These are phyloP conservation scores for Macrocentrus cingulum DNA, from an alignment of 1,140 invertebrate species.

Conservation along the genomic window DNA sequence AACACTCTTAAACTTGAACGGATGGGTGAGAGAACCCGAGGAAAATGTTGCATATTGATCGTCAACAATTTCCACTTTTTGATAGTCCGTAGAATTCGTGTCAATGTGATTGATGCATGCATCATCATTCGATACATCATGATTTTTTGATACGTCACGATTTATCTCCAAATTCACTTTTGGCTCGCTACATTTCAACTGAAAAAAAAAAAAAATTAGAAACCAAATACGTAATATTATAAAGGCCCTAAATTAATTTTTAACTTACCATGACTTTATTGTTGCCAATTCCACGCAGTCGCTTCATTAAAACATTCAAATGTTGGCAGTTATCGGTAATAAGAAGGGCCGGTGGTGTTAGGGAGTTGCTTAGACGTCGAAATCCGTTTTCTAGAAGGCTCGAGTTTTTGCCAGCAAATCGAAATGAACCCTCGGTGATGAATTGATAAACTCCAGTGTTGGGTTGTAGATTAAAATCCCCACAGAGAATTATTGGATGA, in stretches of 20 bases:
- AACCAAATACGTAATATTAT: not conserved
- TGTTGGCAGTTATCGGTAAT: constrained; percentile 72
- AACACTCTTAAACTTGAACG: constrained; percentile 61
- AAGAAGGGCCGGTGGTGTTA: constrained; percentile 61
- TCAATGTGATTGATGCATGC: constrained; percentile 27
- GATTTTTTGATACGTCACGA: too few species aligned
- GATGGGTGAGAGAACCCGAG: constrained; percentile 59
- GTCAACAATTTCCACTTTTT: constrained; percentile 41
- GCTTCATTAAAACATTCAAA: constrained; percentile 55
- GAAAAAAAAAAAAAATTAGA: constrained; percentile 6
- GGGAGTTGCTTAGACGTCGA: constrained; percentile 39
- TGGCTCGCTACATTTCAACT: constrained; percentile 28
- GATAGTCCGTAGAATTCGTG: constrained; percentile 26
- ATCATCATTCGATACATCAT: constrained; percentile 4
- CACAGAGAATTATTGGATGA: constrained; percentile 80
- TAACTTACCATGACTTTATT: constrained; percentile 42
- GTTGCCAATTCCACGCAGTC: constrained; percentile 42
- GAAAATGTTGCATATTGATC: constrained; percentile 50
- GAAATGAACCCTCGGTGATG: constrained; percentile 67
- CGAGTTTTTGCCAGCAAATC: constrained; percentile 59
- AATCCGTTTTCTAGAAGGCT: constrained; percentile 39
- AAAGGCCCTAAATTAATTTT: not conserved
- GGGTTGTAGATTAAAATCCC: constrained; percentile 86
- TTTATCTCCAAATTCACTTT: too few species aligned
- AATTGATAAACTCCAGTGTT: constrained; percentile 73